phyloP scores from a whole-genome alignment of 2,797 vertebrate genomes.

The Enteromius anoplus region DNA sequence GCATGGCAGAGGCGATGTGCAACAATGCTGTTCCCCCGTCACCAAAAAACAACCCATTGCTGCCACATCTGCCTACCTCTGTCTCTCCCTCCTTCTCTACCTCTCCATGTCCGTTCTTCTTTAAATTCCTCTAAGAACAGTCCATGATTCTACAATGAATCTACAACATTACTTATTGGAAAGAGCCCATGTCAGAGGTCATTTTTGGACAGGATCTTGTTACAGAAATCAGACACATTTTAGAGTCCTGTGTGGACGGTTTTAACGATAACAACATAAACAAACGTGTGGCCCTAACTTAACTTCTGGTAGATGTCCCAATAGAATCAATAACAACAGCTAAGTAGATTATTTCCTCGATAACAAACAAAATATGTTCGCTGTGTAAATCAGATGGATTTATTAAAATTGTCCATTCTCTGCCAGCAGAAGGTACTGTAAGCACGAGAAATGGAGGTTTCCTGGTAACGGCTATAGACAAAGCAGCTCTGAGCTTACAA shows the following conservation, averaged over 20 bases:
- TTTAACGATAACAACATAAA: no score
- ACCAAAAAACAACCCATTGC: conserved; percentile 10
- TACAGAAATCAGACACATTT: conserved; percentile 50
- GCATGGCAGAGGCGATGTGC: conserved; percentile 43
- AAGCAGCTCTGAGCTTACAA: no score
- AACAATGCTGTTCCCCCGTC: conserved; percentile 36
- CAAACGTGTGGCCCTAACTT: no score
- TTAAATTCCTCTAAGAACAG: conserved; percentile 50
- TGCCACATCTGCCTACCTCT: conserved; percentile 6
- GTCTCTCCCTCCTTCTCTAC: neutral
- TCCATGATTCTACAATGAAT: conserved; percentile 33
- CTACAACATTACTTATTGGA: conserved; percentile 52
- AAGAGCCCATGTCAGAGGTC: conserved; percentile 48
- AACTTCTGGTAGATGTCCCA: no score
- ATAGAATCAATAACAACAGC: no score
- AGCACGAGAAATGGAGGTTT: no score
- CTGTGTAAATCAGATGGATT: no score
- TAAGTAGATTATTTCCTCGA: no score
- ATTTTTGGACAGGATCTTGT: conserved; percentile 56
- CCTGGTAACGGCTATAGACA: no score
- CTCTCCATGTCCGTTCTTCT: conserved; percentile 40
- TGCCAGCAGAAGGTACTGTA: no score
- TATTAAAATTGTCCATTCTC: no score
- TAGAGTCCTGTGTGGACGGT: neutral
- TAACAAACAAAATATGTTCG: no score